Evolutionary conservation across 2,888 invertebrate genomes (phyloP).

Genomic region (Drosophila prostipennis): DNA sequence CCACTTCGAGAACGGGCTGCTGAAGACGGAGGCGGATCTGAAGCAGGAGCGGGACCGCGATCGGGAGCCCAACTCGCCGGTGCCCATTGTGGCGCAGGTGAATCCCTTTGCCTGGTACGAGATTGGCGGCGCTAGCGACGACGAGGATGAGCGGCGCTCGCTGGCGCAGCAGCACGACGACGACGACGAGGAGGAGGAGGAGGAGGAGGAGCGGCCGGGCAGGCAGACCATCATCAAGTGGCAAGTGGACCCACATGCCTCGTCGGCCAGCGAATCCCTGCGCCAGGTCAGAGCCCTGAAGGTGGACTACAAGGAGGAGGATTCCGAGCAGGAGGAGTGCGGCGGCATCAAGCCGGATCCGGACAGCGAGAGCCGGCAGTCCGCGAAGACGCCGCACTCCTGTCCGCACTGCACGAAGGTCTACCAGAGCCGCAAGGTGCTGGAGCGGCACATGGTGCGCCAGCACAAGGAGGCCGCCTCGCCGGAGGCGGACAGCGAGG

Average conservation of each 20-base stretch:
- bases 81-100: constrained; percentile 23
- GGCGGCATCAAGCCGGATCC: constrained; percentile 2
- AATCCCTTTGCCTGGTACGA: constrained; percentile 66
- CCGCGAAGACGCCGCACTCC: constrained; percentile 3
- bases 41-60: constrained; percentile 46
- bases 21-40: constrained; percentile 52
- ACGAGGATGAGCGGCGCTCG: constrained; percentile 10
- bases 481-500: constrained; percentile 44
- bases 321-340: constrained; percentile 11
- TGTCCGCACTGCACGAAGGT: constrained; percentile 52
- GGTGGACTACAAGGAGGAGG: constrained; percentile 56
- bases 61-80: constrained; percentile 8
- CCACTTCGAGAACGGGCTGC: constrained; percentile 72
- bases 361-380: constrained; percentile 11
- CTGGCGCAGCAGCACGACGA: constrained; percentile 1
- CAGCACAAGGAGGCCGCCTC: constrained; percentile 45
- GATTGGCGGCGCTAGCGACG: constrained; percentile 22
- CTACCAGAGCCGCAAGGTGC: constrained; percentile 55
- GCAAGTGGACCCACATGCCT: constrained; percentile 9
- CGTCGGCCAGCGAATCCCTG: background rate
- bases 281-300: constrained; percentile 50
- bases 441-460: constrained; percentile 55
- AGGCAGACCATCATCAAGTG: constrained; percentile 59
- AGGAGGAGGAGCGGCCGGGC: constrained; percentile 28
- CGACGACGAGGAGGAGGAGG: constrained; percentile 1